Base-by-base conservation (phyloP, 2,113 vertebrate species). In the Myrmophylax atrothorax region DNA sequence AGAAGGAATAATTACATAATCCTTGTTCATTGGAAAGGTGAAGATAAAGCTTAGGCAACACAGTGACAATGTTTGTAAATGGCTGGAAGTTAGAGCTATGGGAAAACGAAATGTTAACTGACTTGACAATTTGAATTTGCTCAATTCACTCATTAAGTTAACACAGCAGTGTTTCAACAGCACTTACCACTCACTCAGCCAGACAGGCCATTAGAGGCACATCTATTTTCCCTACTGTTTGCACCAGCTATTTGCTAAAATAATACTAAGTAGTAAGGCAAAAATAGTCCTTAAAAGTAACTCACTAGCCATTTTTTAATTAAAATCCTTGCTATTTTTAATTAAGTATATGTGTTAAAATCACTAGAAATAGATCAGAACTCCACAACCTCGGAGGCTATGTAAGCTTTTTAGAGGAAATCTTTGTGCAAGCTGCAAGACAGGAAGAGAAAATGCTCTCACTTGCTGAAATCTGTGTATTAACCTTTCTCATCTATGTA, bases 251-350 rank as follows among this genome's bases (percentile, higher is more conserved):
- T 66, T 94, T 92, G 28, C 25, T 77, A 68, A 88, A 84, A 67
- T 86, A 83, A 64, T 53, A 63, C 17, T 38, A 42, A 83, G 50
- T 82, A 58, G 83, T 6, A 52, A 83, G 19, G 25, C 13, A 78
- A 82, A 97, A 91, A 82, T 62, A 91, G 38, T 49, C 26, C 25
- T 84, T 84, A 42, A 38, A 87, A 87, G 44, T 70, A 89, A 87
- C 25, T 9, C 44, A 40, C 40, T 15, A 84, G 10, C 23, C 12
- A 87, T 81, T 52, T 92, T 24, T 89, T 31, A 84, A 86, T 74
- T 5, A 74, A 96, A 84, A 81, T 50, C 7, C 25, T 60, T 76
- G 28, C 23, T 84, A 52, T 78, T 89, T 94, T 94, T 60, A 69
- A 74, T 92, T 68, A 70, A 50, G 22, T 50, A 7, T 35, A 29